phyloP scores from a whole-genome alignment of 2,113 vertebrate species.

The Hiodon alosoides region DNA sequence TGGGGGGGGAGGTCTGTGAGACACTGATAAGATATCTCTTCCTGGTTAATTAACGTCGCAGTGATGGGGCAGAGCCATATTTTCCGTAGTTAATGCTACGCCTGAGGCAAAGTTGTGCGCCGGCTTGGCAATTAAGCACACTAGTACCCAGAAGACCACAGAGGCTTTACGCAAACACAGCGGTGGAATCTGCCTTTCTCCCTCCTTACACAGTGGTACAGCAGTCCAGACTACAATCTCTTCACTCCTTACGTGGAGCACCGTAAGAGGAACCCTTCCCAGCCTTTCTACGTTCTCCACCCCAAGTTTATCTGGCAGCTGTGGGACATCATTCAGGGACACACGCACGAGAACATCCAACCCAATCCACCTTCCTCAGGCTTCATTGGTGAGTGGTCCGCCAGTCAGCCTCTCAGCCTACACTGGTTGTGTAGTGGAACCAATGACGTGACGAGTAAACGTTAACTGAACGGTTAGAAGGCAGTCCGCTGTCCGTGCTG shows the following conservation, averaged over 20 bases:
- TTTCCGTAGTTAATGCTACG: no score
- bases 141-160: no score
- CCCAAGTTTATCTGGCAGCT: constrained; percentile 93
- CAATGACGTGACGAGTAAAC: no score
- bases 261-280: constrained; percentile 74
- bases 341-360: constrained; percentile 92
- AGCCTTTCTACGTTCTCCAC: constrained; percentile 95
- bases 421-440: background rate
- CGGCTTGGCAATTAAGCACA: no score
- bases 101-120: no score
- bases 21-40: no score
- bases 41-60: no score
- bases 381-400: constrained; percentile 79
- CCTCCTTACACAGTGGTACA: constrained; percentile 77
- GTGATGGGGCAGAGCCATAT: no score
- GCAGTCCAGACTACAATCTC: constrained; percentile 92
- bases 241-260: constrained; percentile 85
- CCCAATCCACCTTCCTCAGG: constrained; percentile 97
- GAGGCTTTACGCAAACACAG: no score
- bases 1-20: no score
- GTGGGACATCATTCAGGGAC: constrained; percentile 95
- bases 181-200: background rate
- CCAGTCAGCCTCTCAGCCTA: background rate
- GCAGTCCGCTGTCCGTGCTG: background rate
- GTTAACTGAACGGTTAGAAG: no score